These are phyloP conservation scores for Argyresthia goedartella DNA, from an alignment of 2,888 invertebrate genomes.

Conservation along the genomic window DNA sequence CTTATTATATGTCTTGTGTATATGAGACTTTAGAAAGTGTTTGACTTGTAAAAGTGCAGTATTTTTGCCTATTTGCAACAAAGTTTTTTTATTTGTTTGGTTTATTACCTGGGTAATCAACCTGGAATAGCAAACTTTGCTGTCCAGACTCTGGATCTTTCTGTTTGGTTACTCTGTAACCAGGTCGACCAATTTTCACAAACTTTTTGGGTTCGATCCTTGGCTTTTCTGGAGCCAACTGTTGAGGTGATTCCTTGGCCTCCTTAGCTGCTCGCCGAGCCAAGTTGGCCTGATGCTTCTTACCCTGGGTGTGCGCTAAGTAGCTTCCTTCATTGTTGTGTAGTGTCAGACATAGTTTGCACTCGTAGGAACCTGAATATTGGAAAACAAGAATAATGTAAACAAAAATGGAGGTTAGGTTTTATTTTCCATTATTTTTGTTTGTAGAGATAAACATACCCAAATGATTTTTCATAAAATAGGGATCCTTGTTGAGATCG, in stretches of 20 bases:
- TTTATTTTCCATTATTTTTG: not conserved
- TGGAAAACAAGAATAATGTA: not conserved
- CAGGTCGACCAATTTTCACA: slow-evolving; percentile 99
- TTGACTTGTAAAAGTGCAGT: too few species aligned
- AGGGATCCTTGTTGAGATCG: slow-evolving; percentile 98
- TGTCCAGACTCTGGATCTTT: slow-evolving; percentile 95
- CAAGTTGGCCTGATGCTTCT: slow-evolving; percentile 99
- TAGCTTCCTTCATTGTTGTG: slow-evolving; percentile 99
- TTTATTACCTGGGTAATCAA: slow-evolving; percentile 84
- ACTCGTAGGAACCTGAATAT: slow-evolving; percentile 93
- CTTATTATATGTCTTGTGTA: too few species aligned
- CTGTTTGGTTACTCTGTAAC: slow-evolving; percentile 98
- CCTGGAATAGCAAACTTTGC: slow-evolving; percentile 97
- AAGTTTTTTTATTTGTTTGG: too few species aligned
- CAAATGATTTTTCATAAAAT: slow-evolving; percentile 99
- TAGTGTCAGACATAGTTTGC: slow-evolving; percentile 97
- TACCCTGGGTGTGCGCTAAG: slow-evolving; percentile 98
- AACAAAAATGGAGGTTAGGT: not conserved
- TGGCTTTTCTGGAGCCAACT: slow-evolving; percentile 94
- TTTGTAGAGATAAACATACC: slow-evolving; percentile 73
- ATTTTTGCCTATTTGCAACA: too few species aligned
- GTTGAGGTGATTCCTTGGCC: slow-evolving; percentile 96
- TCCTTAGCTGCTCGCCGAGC: slow-evolving; percentile 98
- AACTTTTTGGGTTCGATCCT: slow-evolving; percentile 98
- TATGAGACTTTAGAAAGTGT: too few species aligned